Evolutionary conservation across 2,113 vertebrate genomes (phyloP).

Genomic region (Cariama cristata): DNA sequence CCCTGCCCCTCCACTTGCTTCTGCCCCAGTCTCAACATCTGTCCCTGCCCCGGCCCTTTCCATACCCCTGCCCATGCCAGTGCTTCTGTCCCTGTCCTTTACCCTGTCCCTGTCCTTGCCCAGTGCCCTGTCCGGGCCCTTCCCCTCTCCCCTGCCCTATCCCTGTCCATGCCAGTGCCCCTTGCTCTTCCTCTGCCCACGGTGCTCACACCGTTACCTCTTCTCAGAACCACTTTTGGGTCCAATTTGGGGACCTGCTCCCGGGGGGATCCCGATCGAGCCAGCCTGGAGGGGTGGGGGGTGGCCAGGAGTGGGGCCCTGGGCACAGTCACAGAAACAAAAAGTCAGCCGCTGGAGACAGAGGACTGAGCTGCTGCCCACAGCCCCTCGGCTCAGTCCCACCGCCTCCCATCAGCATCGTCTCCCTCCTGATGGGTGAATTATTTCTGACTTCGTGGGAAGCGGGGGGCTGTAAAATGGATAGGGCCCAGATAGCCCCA

Average conservation of each 20-base stretch:
- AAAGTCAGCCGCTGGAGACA: neutral
- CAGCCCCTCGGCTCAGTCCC: neutral
- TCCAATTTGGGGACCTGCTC: neutral
- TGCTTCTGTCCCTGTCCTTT: neutral
- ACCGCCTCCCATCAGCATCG: fast-evolving
- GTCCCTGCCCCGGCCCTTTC: no score
- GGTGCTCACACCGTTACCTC: neutral
- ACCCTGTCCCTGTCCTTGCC: neutral
- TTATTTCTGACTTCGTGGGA: no score
- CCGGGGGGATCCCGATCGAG: neutral
- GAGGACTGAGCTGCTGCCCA: neutral
- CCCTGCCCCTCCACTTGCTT: no score
- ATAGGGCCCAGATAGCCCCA: fast-evolving
- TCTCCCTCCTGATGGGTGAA: neutral
- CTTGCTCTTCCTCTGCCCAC: neutral
- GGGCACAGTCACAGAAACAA: neutral
- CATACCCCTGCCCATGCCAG: neutral
- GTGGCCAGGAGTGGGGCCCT: neutral
- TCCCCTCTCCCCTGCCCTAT: no score
- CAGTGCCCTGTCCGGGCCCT: neutral
- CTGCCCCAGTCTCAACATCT: no score
- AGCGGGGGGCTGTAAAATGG: neutral
- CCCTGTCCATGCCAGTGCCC: neutral
- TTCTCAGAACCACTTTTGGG: neutral
- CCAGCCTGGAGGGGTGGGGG: no score